Percentiles rank a stretch among this genome's conserved stretches.
Evolutionary conservation across 23 tunicate genomes (phyloP).

Genomic region (Clavelina lepadiformis): DNA sequence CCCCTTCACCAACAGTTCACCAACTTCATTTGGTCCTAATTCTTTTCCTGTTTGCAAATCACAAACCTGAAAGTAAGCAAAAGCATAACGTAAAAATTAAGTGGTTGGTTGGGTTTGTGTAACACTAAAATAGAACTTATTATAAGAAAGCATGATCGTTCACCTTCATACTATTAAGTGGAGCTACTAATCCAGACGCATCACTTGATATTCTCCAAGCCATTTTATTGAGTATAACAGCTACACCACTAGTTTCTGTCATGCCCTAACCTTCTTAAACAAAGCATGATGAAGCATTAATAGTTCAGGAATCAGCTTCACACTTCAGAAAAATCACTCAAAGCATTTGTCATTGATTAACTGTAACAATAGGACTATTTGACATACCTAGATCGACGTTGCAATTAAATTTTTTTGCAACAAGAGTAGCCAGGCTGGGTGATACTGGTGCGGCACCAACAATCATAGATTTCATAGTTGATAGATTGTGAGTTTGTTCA

Average conservation of each 20-base stretch:
- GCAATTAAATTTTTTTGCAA: conserved; percentile 8
- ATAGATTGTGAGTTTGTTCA: neutral
- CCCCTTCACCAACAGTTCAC: conserved; percentile 26
- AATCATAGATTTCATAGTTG: conserved; percentile 5
- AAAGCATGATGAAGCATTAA: neutral
- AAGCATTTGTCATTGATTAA: neutral
- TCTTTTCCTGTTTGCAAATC: conserved; percentile 8
- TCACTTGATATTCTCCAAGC: conserved; percentile 5
- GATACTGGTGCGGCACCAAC: conserved; percentile 31
- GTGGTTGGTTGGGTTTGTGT: no score
- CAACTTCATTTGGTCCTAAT: conserved; percentile 19
- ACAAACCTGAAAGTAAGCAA: neutral
- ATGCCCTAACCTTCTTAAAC: conserved; percentile 16
- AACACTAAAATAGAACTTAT: no score
- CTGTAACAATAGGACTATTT: neutral
- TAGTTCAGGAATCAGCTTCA: neutral
- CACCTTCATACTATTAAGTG: conserved; percentile 24
- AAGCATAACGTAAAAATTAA: no score
- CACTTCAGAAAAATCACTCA: neutral
- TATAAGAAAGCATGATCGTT: no score
- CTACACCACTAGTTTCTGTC: conserved; percentile 37
- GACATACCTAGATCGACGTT: conserved; percentile 2
- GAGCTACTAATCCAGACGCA: neutral
- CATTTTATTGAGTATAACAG: conserved; percentile 1
- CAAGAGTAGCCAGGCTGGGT: neutral